These are phyloP conservation scores for Lasioglossum pauxillum DNA, from an alignment of 2,888 invertebrate species.

Conservation along the genomic window DNA sequence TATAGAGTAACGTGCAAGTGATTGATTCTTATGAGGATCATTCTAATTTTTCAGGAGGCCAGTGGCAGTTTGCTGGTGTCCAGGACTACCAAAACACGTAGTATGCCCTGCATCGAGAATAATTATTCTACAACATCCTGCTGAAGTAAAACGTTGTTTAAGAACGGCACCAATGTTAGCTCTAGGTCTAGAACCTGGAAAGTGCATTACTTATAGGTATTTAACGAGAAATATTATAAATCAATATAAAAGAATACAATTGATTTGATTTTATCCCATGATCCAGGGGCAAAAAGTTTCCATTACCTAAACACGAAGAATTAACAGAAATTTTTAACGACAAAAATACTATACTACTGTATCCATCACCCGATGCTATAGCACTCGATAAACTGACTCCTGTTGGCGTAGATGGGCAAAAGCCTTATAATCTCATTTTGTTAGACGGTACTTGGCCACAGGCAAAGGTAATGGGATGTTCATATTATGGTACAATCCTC, in stretches of 20 bases:
- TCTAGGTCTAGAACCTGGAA: slow-evolving; percentile 89
- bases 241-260: neutral
- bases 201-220: slow-evolving; percentile 87
- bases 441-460: slow-evolving; percentile 99
- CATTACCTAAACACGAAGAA: slow-evolving; percentile 87
- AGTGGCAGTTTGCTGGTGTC: slow-evolving; percentile 95
- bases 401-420: slow-evolving; percentile 82
- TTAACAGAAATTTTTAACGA: slow-evolving; percentile 88
- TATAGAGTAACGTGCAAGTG: neutral
- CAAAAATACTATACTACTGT: slow-evolving; percentile 91
- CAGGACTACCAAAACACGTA: slow-evolving; percentile 90
- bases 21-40: neutral
- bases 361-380: slow-evolving; percentile 91
- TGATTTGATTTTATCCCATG: neutral
- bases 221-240: neutral
- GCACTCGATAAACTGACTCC: slow-evolving; percentile 87
- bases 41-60: slow-evolving; percentile 88
- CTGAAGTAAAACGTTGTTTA: slow-evolving; percentile 95
- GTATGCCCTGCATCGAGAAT: slow-evolving; percentile 90
- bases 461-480: slow-evolving; percentile 88
- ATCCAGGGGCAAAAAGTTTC: slow-evolving; percentile 94
- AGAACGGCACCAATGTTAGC: slow-evolving; percentile 96
- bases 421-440: slow-evolving; percentile 91
- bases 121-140: slow-evolving; percentile 95
- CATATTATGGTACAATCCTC: neutral